These are phyloP conservation scores for Zoanthus sansibaricus DNA, from an alignment of 92 coral and sea anemone species.

Conservation along the genomic window DNA sequence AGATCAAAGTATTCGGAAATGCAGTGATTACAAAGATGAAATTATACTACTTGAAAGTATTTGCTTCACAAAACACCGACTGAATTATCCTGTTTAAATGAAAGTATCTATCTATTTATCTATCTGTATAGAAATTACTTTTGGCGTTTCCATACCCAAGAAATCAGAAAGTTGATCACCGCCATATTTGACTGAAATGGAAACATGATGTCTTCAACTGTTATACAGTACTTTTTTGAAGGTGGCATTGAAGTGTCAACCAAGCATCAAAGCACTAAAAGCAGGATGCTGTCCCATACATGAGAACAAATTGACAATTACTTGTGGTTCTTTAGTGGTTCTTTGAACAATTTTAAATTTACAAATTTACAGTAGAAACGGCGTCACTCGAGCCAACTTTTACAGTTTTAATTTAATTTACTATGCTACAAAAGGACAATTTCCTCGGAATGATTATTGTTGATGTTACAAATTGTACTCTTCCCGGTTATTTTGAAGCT, in stretches of 20 bases:
- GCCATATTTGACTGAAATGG: slow-evolving; percentile 59
- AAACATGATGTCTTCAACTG: slow-evolving; percentile 48
- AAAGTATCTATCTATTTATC: too few relatives aligned
- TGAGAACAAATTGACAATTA: slow-evolving; percentile 64
- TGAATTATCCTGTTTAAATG: neutral
- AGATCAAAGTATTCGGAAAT: slow-evolving; percentile 33
- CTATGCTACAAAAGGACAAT: too few relatives aligned
- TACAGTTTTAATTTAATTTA: too few relatives aligned
- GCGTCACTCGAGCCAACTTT: too few relatives aligned
- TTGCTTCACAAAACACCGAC: neutral
- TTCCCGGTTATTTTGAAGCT: neutral
- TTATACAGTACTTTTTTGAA: slow-evolving; percentile 61
- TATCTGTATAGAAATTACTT: slow-evolving; percentile 63
- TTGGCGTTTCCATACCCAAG: slow-evolving; percentile 57
- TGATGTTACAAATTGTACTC: too few relatives aligned
- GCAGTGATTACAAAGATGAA: slow-evolving; percentile 37
- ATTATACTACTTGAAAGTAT: slow-evolving; percentile 34
- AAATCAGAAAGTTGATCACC: slow-evolving; percentile 60
- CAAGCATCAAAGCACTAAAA: slow-evolving; percentile 67
- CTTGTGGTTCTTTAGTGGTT: too few relatives aligned
- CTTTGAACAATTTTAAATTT: too few relatives aligned
- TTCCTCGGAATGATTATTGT: too few relatives aligned
- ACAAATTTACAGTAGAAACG: too few relatives aligned
- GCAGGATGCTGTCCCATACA: slow-evolving; percentile 60
- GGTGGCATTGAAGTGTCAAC: slow-evolving; percentile 63